Evolutionary conservation across 1,140 invertebrate genomes (phyloP).

Genomic region (Maconellicoccus hirsutus): DNA sequence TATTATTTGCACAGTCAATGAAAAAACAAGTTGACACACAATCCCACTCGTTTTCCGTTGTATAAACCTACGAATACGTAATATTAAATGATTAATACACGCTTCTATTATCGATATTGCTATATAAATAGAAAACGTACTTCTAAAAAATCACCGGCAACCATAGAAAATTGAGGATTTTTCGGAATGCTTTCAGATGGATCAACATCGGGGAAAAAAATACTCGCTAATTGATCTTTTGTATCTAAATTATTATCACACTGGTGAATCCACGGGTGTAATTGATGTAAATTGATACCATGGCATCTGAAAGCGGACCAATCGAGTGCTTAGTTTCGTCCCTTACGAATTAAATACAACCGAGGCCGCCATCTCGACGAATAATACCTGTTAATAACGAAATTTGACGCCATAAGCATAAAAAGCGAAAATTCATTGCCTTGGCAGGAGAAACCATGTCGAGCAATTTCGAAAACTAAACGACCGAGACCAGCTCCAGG

Average conservation of each 20-base stretch:
- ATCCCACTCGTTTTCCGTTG: conserved; percentile 65
- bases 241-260: conserved; percentile 76
- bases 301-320: conserved; percentile 46
- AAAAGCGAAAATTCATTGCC: conserved; percentile 97
- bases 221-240: conserved; percentile 63
- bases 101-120: too few species aligned
- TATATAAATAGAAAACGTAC: conserved; percentile 35
- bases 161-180: conserved; percentile 79
- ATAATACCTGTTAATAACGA: conserved; percentile 80
- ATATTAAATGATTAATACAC: too few species aligned
- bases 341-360: too few species aligned
- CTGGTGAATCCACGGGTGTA: conserved; percentile 91
- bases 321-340: too few species aligned
- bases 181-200: conserved; percentile 46
- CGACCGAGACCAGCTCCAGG: conserved; percentile 90
- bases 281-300: conserved; percentile 44
- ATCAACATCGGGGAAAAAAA: conserved; percentile 83
- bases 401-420: conserved; percentile 94
- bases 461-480: conserved; percentile 85
- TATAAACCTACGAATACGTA: conserved; percentile 52
- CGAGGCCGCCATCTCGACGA: too few species aligned
- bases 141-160: conserved; percentile 86
- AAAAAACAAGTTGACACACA: conserved; percentile 96
- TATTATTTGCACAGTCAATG: conserved; percentile 94
- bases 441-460: conserved; percentile 77